Base-by-base conservation (phyloP, 2,113 vertebrate species). In the Engraulis encrasicolus region DNA sequence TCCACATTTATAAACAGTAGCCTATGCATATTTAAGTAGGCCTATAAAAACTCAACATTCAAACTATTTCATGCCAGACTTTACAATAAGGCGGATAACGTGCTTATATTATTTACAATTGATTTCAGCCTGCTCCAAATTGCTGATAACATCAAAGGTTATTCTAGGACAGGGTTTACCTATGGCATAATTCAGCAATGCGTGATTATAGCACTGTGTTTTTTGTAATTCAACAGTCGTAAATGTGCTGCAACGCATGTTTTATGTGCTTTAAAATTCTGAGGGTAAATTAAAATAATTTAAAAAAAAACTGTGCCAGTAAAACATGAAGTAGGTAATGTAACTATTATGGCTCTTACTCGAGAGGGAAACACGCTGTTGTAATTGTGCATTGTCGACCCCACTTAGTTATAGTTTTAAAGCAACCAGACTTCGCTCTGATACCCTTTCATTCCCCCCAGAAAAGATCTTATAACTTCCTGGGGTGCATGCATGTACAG, bases 91-190 rank as follows among this genome's bases (percentile, higher is more conserved):
- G 52, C 6, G 7, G 27, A 74, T 15, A 3, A 66, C 58, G 12
- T 61, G 66, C 66, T 27, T 17, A 6, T 34, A 7, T n/a, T 11
- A n/a, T 27, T 27, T 27, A 27, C n/a, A 6, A 61, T 74, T 31
- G 15, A 34, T 74, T 36, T 34, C 23, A 85, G 83, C 37, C 36
- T 11, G 58, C 80, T 80, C 37, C 83, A 84, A 84, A 84, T 34
- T 14, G 78, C 84, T 74, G 50, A 18, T 48, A 81, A 83, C 2
- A 66, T 66, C 27, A 74, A 74, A 31, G 27, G 31, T 74, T 34
- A 74, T 74, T 34, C 34, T 27, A 23, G 58, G n/a, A 27, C 58
- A 61, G n/a, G n/a, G n/a, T n/a, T 61, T 9, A 52, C 19, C 17
- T 19, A 52, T 17, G 18, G 17, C 5, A 18, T 19, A 23, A 58